These are phyloP conservation scores for Deroplatys truncata DNA, from an alignment of 2,888 invertebrate species.

Conservation along the genomic window DNA sequence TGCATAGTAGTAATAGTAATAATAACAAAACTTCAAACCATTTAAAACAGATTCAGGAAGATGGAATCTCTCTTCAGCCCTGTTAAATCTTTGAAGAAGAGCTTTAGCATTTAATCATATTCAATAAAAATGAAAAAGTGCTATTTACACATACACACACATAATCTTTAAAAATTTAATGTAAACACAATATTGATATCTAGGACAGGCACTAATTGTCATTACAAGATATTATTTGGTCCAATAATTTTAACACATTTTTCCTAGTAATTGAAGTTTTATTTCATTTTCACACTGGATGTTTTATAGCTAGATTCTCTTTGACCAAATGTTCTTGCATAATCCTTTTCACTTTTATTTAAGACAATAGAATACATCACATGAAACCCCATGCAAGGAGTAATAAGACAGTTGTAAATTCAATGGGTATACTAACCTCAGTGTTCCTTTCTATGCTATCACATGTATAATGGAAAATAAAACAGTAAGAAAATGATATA, in stretches of 20 bases:
- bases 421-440: not conserved
- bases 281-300: not conserved
- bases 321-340: not conserved
- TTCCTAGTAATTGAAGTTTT: not conserved
- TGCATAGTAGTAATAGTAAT: too few relatives aligned
- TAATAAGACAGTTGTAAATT: not conserved
- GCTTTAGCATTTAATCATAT: not conserved
- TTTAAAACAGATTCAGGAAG: not conserved
- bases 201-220: slow-evolving; percentile 3
- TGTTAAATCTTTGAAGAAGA: not conserved
- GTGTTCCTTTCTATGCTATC: not conserved
- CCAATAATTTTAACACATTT: not conserved
- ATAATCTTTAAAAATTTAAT: not conserved
- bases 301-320: not conserved
- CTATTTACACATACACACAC: slow-evolving; percentile 11
- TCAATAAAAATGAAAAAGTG: not conserved
- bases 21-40: too few relatives aligned
- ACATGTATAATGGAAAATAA: not conserved
- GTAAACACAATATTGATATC: not conserved
- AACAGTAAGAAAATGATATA: too few relatives aligned
- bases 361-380: not conserved
- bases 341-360: not conserved
- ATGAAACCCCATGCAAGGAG: not conserved
- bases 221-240: not conserved
- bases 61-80: not conserved